These are phyloP conservation scores for Dendrolimus pini DNA, from an alignment of 2,888 invertebrate species.

Conservation along the genomic window DNA sequence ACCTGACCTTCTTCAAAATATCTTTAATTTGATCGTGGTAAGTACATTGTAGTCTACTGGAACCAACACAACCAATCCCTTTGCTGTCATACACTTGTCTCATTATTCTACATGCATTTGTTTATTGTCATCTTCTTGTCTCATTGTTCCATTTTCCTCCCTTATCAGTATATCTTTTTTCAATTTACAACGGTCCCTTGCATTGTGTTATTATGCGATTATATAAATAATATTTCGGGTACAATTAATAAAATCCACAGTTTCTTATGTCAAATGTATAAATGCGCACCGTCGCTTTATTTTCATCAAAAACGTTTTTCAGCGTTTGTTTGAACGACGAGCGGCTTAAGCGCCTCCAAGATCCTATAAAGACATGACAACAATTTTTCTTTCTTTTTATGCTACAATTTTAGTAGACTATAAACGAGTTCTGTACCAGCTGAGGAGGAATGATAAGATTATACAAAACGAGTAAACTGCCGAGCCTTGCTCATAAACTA, in stretches of 20 bases:
- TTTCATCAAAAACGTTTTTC: not conserved
- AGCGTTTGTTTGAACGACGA: constrained; percentile 1
- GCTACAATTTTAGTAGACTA: constrained; percentile 9
- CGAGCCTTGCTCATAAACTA: constrained; percentile 12
- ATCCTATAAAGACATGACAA: constrained; percentile 1
- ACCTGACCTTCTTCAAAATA: no score
- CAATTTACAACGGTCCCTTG: no score
- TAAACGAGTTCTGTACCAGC: constrained; percentile 14
- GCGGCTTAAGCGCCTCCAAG: not conserved
- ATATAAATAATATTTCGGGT: no score
- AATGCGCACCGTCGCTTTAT: not conserved
- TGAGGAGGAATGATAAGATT: constrained; percentile 21
- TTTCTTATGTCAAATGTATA: not conserved
- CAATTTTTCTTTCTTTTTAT: constrained; percentile 9
- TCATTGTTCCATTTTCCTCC: no score
- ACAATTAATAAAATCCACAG: not conserved
- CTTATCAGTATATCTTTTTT: no score
- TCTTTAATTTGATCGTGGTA: no score
- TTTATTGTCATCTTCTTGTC: no score
- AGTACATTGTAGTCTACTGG: no score
- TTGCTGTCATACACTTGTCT: no score
- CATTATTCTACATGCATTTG: no score
- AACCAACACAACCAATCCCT: no score
- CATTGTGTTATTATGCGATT: no score
- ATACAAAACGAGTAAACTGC: constrained; percentile 17